Percentiles rank a stretch among this genome's conserved stretches.
These are phyloP conservation scores for Oenanthe melanoleuca DNA, from an alignment of 2,113 vertebrate species.

Conservation along the genomic window DNA sequence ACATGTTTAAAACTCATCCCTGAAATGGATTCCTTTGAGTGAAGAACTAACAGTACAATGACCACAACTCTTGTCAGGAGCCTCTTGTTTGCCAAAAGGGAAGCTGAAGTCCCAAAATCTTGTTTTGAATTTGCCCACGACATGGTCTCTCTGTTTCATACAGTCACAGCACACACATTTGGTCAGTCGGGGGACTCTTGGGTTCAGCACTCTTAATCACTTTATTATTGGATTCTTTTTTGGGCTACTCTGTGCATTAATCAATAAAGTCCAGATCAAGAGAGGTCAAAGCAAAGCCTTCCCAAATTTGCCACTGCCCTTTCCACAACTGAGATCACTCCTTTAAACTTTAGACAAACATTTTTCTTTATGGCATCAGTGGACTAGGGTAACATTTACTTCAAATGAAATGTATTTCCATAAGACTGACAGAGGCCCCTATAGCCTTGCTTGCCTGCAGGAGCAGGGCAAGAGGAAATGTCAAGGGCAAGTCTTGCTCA, in stretches of 20 bases:
- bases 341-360: constrained; percentile 25
- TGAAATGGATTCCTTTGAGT: not conserved
- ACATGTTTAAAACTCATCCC: not conserved
- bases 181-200: not conserved
- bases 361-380: constrained; percentile 17
- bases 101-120: not conserved
- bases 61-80: not conserved
- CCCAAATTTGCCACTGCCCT: constrained; percentile 18
- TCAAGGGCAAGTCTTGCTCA: constrained; percentile 47
- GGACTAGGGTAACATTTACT: constrained; percentile 47
- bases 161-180: not conserved
- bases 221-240: constrained; percentile 41
- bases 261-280: constrained; percentile 36
- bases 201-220: constrained; percentile 9
- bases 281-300: constrained; percentile 36
- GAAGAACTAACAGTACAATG: not conserved
- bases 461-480: constrained; percentile 55
- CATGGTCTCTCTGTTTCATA: not conserved
- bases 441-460: not conserved
- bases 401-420: constrained; percentile 46
- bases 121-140: fast-evolving
- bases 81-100: not conserved
- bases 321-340: constrained; percentile 13
- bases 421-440: constrained; percentile 35
- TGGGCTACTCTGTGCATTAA: not conserved